These are phyloP conservation scores for Orientallactaga bullata DNA, from an alignment of 2,113 vertebrate genomes.

Conservation along the genomic window DNA sequence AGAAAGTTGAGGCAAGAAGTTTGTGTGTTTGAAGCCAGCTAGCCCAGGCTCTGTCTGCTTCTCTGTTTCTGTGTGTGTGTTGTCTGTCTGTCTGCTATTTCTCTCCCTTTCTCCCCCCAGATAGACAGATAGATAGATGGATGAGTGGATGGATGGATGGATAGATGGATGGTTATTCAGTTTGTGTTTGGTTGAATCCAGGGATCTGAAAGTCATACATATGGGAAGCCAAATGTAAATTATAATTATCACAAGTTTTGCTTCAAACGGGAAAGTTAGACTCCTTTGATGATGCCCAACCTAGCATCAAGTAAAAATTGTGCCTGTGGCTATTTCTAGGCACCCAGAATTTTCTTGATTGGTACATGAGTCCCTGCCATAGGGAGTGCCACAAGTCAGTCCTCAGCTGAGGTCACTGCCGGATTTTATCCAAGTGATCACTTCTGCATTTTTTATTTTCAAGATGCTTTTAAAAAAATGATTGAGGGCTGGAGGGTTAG, in stretches of 20 bases:
- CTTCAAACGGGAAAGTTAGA: neutral
- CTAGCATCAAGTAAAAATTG: neutral
- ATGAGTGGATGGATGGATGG: too few relatives aligned
- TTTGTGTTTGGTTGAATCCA: neutral
- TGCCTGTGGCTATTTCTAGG: neutral
- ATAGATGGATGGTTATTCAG: too few relatives aligned
- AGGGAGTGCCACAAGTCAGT: neutral
- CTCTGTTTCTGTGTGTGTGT: too few relatives aligned
- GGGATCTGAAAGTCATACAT: too few relatives aligned
- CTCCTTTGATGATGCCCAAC: neutral
- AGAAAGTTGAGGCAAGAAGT: too few relatives aligned
- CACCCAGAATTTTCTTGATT: neutral
- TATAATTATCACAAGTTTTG: neutral
- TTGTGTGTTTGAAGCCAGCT: too few relatives aligned
- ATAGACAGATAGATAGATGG: too few relatives aligned
- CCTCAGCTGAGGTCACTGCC: neutral
- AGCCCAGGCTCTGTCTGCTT: too few relatives aligned
- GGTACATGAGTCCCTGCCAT: neutral
- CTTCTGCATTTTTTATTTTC: neutral
- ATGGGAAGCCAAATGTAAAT: neutral
- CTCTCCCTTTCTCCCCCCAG: too few relatives aligned
- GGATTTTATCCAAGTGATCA: neutral
- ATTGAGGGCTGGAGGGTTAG: too few relatives aligned
- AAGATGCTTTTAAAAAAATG: neutral
- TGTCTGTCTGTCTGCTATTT: too few relatives aligned